phyloP scores from a whole-genome alignment of 2,113 vertebrate genomes.

The Notarius quadriscutis region DNA sequence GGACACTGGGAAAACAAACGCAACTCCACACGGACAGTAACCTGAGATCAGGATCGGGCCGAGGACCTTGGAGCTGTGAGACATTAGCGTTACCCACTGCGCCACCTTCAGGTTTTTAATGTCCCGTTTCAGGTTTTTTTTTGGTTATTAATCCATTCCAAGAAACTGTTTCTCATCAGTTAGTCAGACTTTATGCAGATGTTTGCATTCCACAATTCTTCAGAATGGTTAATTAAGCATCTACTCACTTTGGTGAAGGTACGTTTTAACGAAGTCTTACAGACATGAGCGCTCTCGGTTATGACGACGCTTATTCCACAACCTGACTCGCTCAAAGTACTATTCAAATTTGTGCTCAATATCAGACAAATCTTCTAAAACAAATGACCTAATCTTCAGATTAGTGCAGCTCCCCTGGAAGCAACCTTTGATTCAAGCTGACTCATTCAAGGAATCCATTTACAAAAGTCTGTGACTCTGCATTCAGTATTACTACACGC shows the following conservation, averaged over 20 bases:
- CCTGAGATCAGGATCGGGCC: not conserved
- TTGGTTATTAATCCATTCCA: not conserved
- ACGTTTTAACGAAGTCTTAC: not conserved
- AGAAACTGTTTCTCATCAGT: not conserved
- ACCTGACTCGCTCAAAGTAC: too few species aligned
- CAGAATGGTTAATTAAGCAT: not conserved
- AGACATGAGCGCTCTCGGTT: not conserved
- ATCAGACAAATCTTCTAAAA: not conserved
- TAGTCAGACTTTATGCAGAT: not conserved
- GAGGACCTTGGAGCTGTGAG: not conserved
- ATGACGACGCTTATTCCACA: not conserved
- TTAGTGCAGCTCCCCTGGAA: not conserved
- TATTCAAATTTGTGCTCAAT: not conserved
- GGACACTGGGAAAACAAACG: not conserved
- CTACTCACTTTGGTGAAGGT: not conserved
- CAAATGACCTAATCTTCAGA: not conserved
- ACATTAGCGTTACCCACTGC: not conserved
- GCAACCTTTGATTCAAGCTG: not conserved
- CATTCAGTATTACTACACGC: not conserved
- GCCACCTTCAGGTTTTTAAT: not conserved
- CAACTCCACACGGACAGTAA: not conserved
- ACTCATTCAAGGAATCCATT: not conserved
- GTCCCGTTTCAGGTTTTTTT: not conserved
- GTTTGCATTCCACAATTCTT: not conserved
- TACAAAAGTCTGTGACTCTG: not conserved